A percentile compares a stretch with the other conserved stretches of the same genome.
Evolutionary conservation across 2,113 vertebrate genomes (phyloP).

Genomic region (Camelus bactrianus): DNA sequence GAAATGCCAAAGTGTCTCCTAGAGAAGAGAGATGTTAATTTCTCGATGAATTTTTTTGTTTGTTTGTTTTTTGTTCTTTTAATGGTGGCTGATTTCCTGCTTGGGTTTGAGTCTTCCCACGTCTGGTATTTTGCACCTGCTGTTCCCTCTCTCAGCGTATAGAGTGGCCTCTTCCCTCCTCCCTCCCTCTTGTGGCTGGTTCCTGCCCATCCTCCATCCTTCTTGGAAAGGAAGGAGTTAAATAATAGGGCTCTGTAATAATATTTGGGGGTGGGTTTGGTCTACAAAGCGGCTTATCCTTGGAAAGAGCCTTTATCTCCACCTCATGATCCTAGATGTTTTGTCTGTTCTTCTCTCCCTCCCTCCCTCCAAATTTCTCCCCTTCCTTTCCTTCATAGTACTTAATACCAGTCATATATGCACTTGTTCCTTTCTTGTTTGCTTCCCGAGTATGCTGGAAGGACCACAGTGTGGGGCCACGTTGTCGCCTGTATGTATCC

Average conservation of each 20-base stretch:
- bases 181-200: background rate
- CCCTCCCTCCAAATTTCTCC: background rate
- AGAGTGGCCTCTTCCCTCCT: background rate
- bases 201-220: background rate
- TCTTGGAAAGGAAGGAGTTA: background rate
- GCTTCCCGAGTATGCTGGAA: background rate
- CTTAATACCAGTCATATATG: background rate
- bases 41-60: background rate
- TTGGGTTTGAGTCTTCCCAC: background rate
- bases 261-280: background rate
- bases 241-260: no score
- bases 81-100: background rate
- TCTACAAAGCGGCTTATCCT: background rate
- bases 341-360: background rate
- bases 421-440: slow-evolving; percentile 19
- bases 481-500: background rate
- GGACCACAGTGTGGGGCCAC: no score
- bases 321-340: background rate
- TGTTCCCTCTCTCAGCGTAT: background rate
- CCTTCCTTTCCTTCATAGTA: background rate
- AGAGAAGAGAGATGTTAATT: background rate
- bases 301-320: background rate
- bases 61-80: background rate
- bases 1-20: background rate
- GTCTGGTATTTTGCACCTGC: background rate